Conservation (phyloP, 2,797 vertebrate genomes). For the Pyrocephalus nanus region DNA sequence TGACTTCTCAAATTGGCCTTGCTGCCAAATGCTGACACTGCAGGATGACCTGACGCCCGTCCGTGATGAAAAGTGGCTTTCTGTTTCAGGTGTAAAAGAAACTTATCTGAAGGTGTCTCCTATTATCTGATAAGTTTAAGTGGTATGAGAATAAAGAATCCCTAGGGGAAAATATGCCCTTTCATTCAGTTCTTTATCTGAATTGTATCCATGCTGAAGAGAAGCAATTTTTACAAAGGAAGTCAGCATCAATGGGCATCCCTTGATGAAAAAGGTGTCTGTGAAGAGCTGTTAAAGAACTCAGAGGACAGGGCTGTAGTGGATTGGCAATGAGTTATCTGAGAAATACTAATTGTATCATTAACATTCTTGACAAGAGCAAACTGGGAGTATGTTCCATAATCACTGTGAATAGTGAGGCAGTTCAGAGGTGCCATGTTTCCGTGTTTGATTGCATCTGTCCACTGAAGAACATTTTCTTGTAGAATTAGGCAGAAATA, state of each 20-base stretch:
- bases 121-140: neutral
- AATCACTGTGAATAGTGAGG: neutral
- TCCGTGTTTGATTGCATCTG: conserved; percentile 41
- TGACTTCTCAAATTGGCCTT: neutral
- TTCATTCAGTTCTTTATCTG: neutral
- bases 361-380: conserved; percentile 25
- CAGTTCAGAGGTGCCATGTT: neutral
- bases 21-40: neutral
- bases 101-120: neutral
- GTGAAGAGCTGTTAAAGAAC: neutral
- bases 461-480: conserved; percentile 11
- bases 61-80: neutral
- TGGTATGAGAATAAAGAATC: neutral
- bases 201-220: neutral
- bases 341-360: conserved; percentile 15
- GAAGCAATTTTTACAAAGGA: neutral
- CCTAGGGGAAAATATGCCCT: accelerated
- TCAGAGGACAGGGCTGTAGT: neutral
- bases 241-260: neutral
- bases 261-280: neutral
- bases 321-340: neutral
- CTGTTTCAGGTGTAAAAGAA: neutral
- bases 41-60: neutral
- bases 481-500: conserved; percentile 29
- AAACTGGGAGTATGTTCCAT: neutral